These are phyloP conservation scores for Erebia ligea DNA, from an alignment of 2,888 invertebrate genomes.

Conservation along the genomic window DNA sequence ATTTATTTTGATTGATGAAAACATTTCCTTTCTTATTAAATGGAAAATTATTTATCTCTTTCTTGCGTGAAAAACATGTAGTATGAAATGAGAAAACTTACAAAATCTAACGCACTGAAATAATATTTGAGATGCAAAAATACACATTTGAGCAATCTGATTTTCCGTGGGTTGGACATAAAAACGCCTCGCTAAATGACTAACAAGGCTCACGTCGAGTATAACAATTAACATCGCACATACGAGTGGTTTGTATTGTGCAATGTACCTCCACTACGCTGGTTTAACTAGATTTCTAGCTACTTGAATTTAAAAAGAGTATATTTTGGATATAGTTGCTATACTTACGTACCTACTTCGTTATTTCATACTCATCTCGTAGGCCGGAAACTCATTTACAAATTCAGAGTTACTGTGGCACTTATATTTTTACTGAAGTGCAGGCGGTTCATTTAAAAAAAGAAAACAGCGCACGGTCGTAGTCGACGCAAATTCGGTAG, in stretches of 20 bases:
- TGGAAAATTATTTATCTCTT: not conserved
- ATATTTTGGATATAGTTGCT: not conserved
- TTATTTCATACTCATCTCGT: constrained; percentile 5
- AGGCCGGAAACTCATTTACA: not conserved
- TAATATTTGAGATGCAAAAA: constrained; percentile 24
- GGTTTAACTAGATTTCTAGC: not conserved
- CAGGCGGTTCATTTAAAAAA: constrained; percentile 31
- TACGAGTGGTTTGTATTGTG: constrained; percentile 11
- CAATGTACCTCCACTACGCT: not conserved
- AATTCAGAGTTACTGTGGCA: constrained; percentile 22
- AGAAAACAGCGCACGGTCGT: constrained; percentile 33
- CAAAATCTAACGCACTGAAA: not conserved
- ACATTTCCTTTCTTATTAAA: not conserved
- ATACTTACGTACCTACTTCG: not conserved
- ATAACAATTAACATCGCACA: constrained; percentile 23
- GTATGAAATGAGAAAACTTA: not conserved
- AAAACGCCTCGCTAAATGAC: constrained; percentile 33
- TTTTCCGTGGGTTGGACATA: constrained; percentile 30
- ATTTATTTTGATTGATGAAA: constrained; percentile 5
- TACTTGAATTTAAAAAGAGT: not conserved
- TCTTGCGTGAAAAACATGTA: not conserved
- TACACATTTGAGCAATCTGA: constrained; percentile 28
- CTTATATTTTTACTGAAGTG: constrained; percentile 35
- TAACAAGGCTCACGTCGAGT: constrained; percentile 31
- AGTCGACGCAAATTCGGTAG: constrained; percentile 36